Base-by-base conservation (phyloP, 1,140 invertebrate genomes). In the Pseudoatta argentina region DNA sequence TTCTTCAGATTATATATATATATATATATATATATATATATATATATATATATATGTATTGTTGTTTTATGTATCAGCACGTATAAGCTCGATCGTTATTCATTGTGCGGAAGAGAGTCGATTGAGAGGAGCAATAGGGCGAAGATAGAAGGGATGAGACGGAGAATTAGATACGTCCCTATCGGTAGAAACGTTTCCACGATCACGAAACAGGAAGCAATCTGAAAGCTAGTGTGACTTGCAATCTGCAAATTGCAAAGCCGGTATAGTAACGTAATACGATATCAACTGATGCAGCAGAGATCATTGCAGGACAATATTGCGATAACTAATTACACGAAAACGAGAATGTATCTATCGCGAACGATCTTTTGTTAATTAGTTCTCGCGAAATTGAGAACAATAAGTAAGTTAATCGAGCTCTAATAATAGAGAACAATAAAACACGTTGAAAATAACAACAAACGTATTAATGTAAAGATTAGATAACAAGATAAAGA, bases 171-270 rank as follows among this genome's bases (percentile, higher is more conserved):
- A 83, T n/a, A 18, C 79, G 14, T 63, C n/a, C 24, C 55, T 82
- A 48, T 82, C 79, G 39, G 27, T 51, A n/a, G 57, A 57, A 75
- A 30, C 18, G 79, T 83, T 83, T 61, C 55, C 39, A 21, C 24
- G 24, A 48, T 6, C 55, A 10, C 79, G 69, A 55, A 61, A 51
- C 55, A 59, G 34, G 53, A 82, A 61, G 24, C 69, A 48, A 34
- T 51, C 79, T 63, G 55, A 83, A 75, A 83, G 39, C 79, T 51
- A 27, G 27, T 30, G 79, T 83, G 79, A 83, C 79, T 83, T 83
- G 79, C 79, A 83, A 61, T 83, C 55, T 83, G 79, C 44, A 83
- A 83, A 73, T 75, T 75, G 69, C 44, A 18, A 83, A 63, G 24
- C 63, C 34, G 14, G 1, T 14, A n/a, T 61, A 24, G 24, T 48